Evolutionary conservation across 92 coral and sea anemone species (phyloP), one percentile per base, ranked within the genome.

Genomic region (Actinernus sp.): DNA sequence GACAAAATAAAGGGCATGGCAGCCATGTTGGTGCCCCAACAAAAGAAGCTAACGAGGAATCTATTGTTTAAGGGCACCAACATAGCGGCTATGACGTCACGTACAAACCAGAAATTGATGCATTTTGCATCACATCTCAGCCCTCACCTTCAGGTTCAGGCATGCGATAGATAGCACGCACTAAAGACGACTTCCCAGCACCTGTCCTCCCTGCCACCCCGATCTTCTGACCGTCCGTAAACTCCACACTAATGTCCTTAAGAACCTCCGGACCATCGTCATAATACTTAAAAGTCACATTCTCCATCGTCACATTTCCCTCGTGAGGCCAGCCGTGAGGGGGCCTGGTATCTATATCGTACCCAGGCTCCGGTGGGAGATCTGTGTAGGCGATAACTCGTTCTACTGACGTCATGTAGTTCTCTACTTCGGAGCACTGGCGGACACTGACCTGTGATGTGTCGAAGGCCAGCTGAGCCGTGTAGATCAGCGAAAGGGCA

Each of bases 381-480:
- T 70, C 78, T 16, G 63, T 57, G 66, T 70, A 70, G 9, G 78
- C 16, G 3, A 70, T 53, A 0, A 70, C 78, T 43, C 78, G 31
- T 26, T 70, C 78, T 44, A 70, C 78, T 11, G 78, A 70, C 36
- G 78, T 70, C 78, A 70, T 70, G 58, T 55, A 70, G 58, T 70
- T 70, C 48, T 70, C 78, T 7, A 70, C 78, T 26, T 70, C 78
- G 9, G 78, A 70, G 26, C 78, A 70, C 23, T 70, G 78, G 36
- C 78, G 78, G 5, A 70, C 78, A 38, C 78, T 70, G 55, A 70
- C 78, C 48, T 70, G 78, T 3, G 78, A 70, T 14, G 78, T 57
- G 57, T 70, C 78, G 36, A 70, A 70, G 28, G 78, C 78, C 38
- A 70, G 48, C 30, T 70, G 78, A 9, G 78, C 78, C 6, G 78